These are phyloP conservation scores for Erythrocebus patas DNA, from an alignment of 2,113 vertebrate species.

Conservation along the genomic window DNA sequence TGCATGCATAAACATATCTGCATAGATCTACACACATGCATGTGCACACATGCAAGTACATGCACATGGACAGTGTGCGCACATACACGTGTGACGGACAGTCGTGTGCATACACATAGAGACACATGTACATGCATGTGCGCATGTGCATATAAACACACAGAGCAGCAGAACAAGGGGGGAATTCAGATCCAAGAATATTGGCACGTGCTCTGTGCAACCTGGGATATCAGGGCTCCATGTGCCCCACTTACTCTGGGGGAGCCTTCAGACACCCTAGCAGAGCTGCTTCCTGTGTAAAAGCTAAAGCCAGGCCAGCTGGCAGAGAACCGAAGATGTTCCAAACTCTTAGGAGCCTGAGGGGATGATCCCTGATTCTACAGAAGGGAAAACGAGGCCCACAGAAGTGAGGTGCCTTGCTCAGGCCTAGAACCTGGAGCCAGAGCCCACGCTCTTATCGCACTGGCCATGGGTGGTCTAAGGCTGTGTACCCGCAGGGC, in stretches of 20 bases:
- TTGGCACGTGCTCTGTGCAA: rapidly evolving
- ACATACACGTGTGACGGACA: rapidly evolving
- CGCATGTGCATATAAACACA: rapidly evolving
- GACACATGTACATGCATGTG: not conserved
- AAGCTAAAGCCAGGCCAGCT: not conserved
- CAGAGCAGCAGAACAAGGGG: rapidly evolving
- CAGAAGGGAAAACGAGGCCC: not conserved
- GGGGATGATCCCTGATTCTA: not conserved
- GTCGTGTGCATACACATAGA: rapidly evolving
- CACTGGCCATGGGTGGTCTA: rapidly evolving
- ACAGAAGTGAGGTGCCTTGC: not conserved
- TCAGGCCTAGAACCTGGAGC: not conserved
- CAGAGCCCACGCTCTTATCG: rapidly evolving
- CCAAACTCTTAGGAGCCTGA: not conserved
- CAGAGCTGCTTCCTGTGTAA: too few species aligned
- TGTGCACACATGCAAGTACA: too few species aligned
- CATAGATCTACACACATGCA: rapidly evolving
- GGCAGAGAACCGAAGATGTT: rapidly evolving
- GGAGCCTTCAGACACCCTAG: too few species aligned
- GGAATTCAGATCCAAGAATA: rapidly evolving
- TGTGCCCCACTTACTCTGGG: not conserved
- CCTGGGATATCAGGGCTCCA: rapidly evolving
- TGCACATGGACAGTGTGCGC: rapidly evolving
- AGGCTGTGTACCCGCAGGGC: rapidly evolving
- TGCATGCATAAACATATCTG: rapidly evolving